Percentiles rank a stretch among this genome's conserved stretches.
These are phyloP conservation scores for Leptopilina syphax DNA, from an alignment of 2,888 invertebrate species.

Conservation along the genomic window DNA sequence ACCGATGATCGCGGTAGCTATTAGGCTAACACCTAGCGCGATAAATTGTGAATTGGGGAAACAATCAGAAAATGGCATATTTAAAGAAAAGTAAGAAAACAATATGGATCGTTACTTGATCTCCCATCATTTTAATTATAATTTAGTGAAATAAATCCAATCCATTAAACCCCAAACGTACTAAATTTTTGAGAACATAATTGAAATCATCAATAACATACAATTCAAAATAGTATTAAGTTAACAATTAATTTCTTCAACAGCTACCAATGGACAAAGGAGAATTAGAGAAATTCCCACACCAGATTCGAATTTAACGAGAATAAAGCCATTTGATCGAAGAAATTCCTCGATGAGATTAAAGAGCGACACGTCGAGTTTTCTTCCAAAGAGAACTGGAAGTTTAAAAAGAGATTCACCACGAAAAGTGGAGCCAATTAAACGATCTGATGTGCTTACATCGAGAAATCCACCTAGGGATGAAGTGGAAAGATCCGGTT, in stretches of 20 bases:
- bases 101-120: no score
- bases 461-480: constrained; percentile 66
- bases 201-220: no score
- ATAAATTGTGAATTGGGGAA: no score
- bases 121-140: no score
- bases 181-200: no score
- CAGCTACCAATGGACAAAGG: constrained; percentile 15
- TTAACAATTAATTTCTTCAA: neutral
- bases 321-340: constrained; percentile 49
- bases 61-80: no score
- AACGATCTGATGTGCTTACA: constrained; percentile 40
- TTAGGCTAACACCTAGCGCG: no score
- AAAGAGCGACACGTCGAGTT: constrained; percentile 61
- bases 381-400: constrained; percentile 69
- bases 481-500: constrained; percentile 87
- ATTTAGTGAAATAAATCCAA: no score
- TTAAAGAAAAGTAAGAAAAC: no score
- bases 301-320: constrained; percentile 33
- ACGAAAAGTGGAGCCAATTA: constrained; percentile 45
- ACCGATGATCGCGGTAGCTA: no score
- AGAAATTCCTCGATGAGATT: constrained; percentile 41
- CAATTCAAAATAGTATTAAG: no score
- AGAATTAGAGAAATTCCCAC: constrained; percentile 21
- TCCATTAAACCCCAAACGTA: no score
- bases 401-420: constrained; percentile 60